Conservation (phyloP, 2,888 invertebrate species). For the Micropterix aruncella region DNA sequence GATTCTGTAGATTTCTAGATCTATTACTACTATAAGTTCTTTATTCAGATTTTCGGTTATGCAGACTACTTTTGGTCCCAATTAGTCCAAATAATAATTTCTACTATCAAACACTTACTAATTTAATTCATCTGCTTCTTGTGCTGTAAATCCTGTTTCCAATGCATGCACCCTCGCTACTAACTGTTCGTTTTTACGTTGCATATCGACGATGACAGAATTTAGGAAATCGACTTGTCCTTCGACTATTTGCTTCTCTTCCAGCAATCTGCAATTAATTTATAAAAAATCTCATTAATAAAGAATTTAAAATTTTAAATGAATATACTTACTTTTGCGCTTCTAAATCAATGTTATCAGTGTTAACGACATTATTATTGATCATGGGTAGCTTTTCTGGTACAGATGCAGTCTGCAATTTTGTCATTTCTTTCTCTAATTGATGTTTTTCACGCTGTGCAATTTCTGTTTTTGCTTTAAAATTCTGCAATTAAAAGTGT, state of each 20-base stretch:
- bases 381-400: neutral
- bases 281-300: neutral
- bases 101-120: no score
- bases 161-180: slow-evolving; percentile 65
- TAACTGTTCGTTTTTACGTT: slow-evolving; percentile 79
- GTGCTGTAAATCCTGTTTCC: slow-evolving; percentile 45
- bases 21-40: no score
- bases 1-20: no score
- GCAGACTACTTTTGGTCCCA: no score
- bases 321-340: neutral
- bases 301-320: neutral
- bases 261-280: slow-evolving; percentile 18
- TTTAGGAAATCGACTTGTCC: slow-evolving; percentile 83
- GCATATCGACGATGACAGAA: slow-evolving; percentile 93
- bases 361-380: neutral
- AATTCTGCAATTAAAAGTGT: slow-evolving; percentile 19
- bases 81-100: no score
- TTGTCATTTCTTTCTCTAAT: slow-evolving; percentile 23
- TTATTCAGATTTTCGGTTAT: no score
- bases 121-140: slow-evolving; percentile 28
- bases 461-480: slow-evolving; percentile 27
- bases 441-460: slow-evolving; percentile 27
- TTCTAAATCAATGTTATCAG: neutral
- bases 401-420: neutral
- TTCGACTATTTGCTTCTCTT: slow-evolving; percentile 50